These are phyloP conservation scores for Micrastur ruficollis DNA, from an alignment of 2,797 vertebrate species.

Conservation along the genomic window DNA sequence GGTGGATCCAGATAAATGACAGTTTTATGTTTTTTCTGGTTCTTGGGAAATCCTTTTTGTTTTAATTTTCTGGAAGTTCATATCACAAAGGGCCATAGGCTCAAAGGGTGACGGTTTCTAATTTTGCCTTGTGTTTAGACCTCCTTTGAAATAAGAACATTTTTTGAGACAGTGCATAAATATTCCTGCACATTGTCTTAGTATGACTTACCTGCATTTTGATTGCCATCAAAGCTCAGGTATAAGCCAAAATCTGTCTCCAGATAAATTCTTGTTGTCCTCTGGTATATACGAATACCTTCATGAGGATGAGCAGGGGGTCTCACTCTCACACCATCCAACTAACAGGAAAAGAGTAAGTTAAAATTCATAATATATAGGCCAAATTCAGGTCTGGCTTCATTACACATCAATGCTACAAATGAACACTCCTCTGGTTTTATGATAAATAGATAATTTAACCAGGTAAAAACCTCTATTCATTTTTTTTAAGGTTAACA, in stretches of 20 bases:
- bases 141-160: not conserved
- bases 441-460: not conserved
- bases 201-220: conserved; percentile 75
- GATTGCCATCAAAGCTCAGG: conserved; percentile 75
- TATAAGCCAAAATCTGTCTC: conserved; percentile 85
- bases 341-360: conserved; percentile 47
- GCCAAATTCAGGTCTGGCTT: not conserved
- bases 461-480: not conserved
- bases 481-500: not conserved
- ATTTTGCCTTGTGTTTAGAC: not conserved
- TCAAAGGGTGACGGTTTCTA: not conserved
- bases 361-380: not conserved
- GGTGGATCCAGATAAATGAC: not conserved
- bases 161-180: not conserved
- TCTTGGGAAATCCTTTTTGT: not conserved
- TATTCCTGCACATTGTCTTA: not conserved
- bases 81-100: not conserved
- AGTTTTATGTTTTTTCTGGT: not conserved
- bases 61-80: not conserved
- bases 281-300: conserved; percentile 76
- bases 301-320: conserved; percentile 71
- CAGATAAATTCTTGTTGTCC: conserved; percentile 72
- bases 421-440: not conserved
- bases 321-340: conserved; percentile 75
- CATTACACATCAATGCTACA: not conserved